Evolutionary conservation across 2,797 vertebrate genomes (phyloP).

Genomic region (Phaenicophaeus curvirostris): DNA sequence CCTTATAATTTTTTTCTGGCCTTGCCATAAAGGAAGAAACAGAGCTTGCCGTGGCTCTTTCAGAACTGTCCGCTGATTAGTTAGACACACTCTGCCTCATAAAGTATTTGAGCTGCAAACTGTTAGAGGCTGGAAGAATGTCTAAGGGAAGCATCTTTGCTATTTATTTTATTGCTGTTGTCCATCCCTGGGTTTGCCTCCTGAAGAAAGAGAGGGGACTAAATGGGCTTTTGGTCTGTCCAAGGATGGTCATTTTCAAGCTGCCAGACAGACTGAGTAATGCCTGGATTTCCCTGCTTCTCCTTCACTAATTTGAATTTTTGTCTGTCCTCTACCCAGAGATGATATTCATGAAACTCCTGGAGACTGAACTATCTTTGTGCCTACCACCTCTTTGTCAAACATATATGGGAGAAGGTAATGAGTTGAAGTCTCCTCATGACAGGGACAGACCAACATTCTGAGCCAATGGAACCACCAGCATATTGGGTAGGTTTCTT

Average conservation of each 20-base stretch:
- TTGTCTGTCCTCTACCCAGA: background rate
- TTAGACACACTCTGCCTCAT: background rate
- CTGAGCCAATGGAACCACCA: background rate
- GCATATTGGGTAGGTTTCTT: background rate
- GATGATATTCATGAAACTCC: background rate
- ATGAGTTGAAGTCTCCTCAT: background rate
- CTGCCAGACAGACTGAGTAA: background rate
- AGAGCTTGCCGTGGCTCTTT: background rate
- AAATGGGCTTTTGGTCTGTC: background rate
- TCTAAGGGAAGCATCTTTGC: background rate
- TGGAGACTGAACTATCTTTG: background rate
- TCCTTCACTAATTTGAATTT: background rate
- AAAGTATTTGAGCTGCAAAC: background rate
- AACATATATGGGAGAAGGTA: background rate
- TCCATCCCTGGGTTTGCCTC: background rate
- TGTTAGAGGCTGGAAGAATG: background rate
- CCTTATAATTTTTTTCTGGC: background rate
- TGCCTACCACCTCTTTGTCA: background rate
- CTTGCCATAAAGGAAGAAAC: background rate
- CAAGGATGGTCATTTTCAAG: background rate
- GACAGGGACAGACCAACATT: background rate
- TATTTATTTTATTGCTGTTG: background rate
- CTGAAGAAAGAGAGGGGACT: background rate
- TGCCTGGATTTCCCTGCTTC: background rate
- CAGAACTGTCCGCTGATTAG: background rate